Evolutionary conservation across 2,113 vertebrate genomes (phyloP).

Genomic region (Corythaixoides concolor): DNA sequence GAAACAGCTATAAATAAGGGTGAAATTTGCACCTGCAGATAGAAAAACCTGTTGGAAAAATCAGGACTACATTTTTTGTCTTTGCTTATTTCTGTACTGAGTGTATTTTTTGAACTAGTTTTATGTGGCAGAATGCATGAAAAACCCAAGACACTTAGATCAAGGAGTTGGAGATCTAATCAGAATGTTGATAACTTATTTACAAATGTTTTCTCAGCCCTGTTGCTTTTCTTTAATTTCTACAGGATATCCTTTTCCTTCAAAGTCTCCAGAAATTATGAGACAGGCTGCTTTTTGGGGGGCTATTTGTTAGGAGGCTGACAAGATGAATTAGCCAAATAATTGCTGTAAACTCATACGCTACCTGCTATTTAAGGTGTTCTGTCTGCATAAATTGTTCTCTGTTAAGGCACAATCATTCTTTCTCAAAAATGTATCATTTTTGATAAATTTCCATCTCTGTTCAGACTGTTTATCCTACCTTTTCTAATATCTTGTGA

Average conservation of each 20-base stretch:
- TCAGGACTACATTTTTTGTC: not conserved
- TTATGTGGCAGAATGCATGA: not conserved
- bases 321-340: conserved; percentile 76
- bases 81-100: not conserved
- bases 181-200: conserved; percentile 53
- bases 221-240: conserved; percentile 63
- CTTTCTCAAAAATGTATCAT: conserved; percentile 43
- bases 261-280: conserved; percentile 43
- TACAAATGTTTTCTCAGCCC: conserved; percentile 56
- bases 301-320: conserved; percentile 72
- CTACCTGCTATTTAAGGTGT: conserved; percentile 63
- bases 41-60: not conserved
- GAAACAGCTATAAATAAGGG: not conserved
- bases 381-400: conserved; percentile 54
- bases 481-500: not conserved
- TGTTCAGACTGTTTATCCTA: not conserved
- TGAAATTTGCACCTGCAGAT: conserved; percentile 2
- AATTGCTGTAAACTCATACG: conserved; percentile 56
- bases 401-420: conserved; percentile 59
- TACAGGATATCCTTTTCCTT: conserved; percentile 71
- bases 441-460: conserved; percentile 64
- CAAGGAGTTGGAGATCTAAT: conserved; percentile 28
- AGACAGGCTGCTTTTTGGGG: conserved; percentile 42
- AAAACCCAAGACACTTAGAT: not conserved
- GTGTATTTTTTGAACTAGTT: not conserved